Evolutionary conservation across 2,888 invertebrate genomes (phyloP).

Genomic region (Mamestra brassicae): DNA sequence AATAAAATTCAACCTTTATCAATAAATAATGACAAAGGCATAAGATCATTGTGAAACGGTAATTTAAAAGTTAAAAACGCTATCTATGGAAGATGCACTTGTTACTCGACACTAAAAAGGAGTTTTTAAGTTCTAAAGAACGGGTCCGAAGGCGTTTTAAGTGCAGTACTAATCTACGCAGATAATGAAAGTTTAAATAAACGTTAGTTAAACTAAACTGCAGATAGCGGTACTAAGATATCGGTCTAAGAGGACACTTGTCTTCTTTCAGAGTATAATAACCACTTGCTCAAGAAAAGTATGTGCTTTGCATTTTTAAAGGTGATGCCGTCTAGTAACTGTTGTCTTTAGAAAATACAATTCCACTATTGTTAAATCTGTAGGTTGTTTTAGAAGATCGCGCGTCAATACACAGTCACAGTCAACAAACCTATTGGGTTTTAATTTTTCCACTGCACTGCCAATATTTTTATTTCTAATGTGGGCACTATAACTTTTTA

Average conservation of each 20-base stretch:
- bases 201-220: slow-evolving; percentile 53
- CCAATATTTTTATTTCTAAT: too few species aligned
- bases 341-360: slow-evolving; percentile 9
- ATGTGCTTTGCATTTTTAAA: slow-evolving; percentile 25
- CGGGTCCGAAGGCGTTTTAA: slow-evolving; percentile 61
- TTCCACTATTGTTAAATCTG: too few species aligned
- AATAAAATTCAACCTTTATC: slow-evolving; percentile 13
- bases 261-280: slow-evolving; percentile 55
- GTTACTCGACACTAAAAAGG: slow-evolving; percentile 25
- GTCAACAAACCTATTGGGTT: too few species aligned
- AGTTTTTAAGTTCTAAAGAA: slow-evolving; percentile 24
- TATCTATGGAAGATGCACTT: slow-evolving; percentile 27
- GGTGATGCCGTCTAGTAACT: not conserved
- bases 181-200: slow-evolving; percentile 61
- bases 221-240: slow-evolving; percentile 53
- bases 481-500: too few species aligned
- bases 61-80: slow-evolving; percentile 19
- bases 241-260: slow-evolving; percentile 62
- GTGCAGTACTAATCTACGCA: slow-evolving; percentile 70
- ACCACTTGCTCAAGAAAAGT: slow-evolving; percentile 24
- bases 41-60: not conserved
- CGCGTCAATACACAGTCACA: too few species aligned
- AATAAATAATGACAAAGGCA: not conserved
- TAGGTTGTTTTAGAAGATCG: too few species aligned
- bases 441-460: too few species aligned